A percentile compares a stretch with the other conserved stretches of the same genome.
These are phyloP conservation scores for Parapristionchus giblindavisi DNA, from an alignment of 2,888 invertebrate genomes.

Conservation along the genomic window DNA sequence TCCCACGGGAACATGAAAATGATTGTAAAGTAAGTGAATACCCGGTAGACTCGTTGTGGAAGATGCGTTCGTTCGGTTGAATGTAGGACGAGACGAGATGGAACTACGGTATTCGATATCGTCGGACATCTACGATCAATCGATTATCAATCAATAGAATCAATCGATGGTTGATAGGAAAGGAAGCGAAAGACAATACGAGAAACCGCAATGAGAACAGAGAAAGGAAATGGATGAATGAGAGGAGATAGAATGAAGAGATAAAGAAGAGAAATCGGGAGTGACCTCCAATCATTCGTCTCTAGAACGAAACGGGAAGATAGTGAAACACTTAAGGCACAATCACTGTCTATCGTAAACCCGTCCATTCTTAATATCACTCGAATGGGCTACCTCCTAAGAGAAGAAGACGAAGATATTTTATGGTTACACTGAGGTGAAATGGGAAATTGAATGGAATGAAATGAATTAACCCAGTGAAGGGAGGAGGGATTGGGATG, in stretches of 20 bases:
- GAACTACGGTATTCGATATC: conserved; percentile 56
- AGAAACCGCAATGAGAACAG: background rate
- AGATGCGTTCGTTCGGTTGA: conserved; percentile 54
- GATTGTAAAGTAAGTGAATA: background rate
- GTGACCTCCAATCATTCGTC: conserved; percentile 24
- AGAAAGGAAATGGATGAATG: background rate
- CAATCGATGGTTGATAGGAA: background rate
- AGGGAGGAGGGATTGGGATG: too few relatives aligned
- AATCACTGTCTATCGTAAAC: conserved; percentile 16
- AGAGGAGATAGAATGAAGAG: background rate
- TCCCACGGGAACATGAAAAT: background rate
- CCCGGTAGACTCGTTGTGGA: conserved; percentile 4
- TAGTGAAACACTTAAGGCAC: background rate
- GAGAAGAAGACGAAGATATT: background rate
- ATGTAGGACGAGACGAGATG: conserved; percentile 59
- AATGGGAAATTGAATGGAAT: background rate
- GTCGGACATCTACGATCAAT: conserved; percentile 41
- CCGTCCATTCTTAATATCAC: conserved; percentile 18
- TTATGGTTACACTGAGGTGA: background rate
- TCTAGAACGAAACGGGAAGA: background rate
- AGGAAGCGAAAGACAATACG: background rate
- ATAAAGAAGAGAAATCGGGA: conserved; percentile 31
- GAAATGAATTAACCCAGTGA: background rate
- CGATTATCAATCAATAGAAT: background rate
- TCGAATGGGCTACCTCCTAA: background rate